These are phyloP conservation scores for Cephus rjabovi DNA, from an alignment of 2,888 invertebrate genomes.

Conservation along the genomic window DNA sequence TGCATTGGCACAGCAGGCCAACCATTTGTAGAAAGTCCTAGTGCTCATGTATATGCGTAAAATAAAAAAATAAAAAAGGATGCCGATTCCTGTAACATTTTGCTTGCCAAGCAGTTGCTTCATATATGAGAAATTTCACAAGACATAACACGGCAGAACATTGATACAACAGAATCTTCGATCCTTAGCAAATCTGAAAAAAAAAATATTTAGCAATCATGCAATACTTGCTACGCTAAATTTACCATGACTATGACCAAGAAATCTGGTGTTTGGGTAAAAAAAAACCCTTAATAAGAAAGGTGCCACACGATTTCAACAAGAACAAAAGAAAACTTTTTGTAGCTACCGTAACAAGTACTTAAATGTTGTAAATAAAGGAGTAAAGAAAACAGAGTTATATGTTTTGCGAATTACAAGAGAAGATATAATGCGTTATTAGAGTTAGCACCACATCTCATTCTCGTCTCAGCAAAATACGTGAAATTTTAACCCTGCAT, in stretches of 20 bases:
- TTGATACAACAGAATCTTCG: not conserved
- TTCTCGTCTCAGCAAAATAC: not conserved
- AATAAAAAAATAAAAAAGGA: not conserved
- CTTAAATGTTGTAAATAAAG: not conserved
- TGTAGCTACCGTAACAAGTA: not conserved
- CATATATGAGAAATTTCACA: not conserved
- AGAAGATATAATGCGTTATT: not conserved
- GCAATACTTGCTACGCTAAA: not conserved
- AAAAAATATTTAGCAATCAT: not conserved
- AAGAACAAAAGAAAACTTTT: not conserved
- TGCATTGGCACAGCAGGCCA: not conserved
- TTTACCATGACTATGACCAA: not conserved
- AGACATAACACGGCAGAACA: not conserved
- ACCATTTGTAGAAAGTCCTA: not conserved
- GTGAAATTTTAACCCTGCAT: conserved; percentile 23
- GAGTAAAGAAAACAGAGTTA: not conserved
- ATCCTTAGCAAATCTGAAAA: too few species aligned
- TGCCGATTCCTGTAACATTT: not conserved
- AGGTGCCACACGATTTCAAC: not conserved
- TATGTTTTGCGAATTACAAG: not conserved
- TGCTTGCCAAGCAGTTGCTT: not conserved
- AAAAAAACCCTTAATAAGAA: not conserved
- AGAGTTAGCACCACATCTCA: conserved; percentile 1
- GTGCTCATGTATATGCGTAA: not conserved
- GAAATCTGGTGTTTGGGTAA: not conserved